These are phyloP conservation scores for Drosophila sucinea DNA, from an alignment of 1,140 invertebrate genomes.

Conservation along the genomic window DNA sequence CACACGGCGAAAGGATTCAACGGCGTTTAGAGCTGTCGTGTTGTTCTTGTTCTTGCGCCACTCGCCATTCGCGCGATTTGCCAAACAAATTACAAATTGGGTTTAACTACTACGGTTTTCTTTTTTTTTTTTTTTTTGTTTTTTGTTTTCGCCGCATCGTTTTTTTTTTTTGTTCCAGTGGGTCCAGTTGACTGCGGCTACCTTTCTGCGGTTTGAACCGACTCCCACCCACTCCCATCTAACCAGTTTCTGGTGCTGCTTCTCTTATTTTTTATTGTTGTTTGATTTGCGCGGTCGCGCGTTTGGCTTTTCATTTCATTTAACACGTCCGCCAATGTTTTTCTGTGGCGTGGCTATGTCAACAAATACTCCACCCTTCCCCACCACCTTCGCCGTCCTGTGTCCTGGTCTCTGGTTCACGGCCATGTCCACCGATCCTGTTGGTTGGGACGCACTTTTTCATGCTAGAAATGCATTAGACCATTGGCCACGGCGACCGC, in stretches of 20 bases:
- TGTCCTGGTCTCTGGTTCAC: not conserved
- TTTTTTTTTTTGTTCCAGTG: conserved; percentile 38
- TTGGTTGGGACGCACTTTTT: conserved; percentile 45
- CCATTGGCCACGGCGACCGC: conserved; percentile 20
- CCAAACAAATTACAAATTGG: conserved; percentile 78
- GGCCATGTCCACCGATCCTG: not conserved
- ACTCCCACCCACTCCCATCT: conserved; percentile 13
- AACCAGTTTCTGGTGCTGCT: not conserved
- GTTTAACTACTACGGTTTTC: conserved; percentile 67
- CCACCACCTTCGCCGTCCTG: not conserved
- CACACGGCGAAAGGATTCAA: conserved; percentile 59
- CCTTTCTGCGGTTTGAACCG: conserved; percentile 43
- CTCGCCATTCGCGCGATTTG: conserved; percentile 65
- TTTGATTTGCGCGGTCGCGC: conserved; percentile 79
- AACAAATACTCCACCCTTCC: conserved; percentile 50
- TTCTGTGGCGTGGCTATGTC: conserved; percentile 63
- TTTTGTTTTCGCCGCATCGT: not conserved
- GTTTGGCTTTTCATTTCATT: conserved; percentile 78
- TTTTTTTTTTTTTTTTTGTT: conserved; percentile 29
- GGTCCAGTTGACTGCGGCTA: conserved; percentile 27
- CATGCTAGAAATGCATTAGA: conserved; percentile 64
- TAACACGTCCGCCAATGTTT: conserved; percentile 74
- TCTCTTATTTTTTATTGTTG: conserved; percentile 76
- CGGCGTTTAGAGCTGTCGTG: conserved; percentile 29
- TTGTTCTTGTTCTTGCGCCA: conserved; percentile 57